Evolutionary conservation across 2,797 vertebrate genomes (phyloP).

Genomic region (Cynopterus sphinx): DNA sequence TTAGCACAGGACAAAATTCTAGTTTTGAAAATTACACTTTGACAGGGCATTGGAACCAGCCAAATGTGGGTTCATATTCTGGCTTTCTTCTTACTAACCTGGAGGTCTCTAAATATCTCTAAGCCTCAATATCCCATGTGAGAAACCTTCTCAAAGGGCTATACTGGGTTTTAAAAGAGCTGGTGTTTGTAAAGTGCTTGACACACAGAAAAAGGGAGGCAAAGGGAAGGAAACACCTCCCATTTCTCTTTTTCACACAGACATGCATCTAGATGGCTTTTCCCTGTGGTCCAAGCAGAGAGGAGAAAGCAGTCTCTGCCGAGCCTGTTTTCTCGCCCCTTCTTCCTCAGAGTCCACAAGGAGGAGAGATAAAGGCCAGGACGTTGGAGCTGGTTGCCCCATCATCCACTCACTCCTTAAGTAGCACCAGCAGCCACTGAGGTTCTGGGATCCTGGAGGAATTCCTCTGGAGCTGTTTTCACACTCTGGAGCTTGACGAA

Average conservation of each 20-base stretch:
- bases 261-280: fast-evolving
- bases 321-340: neutral
- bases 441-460: neutral
- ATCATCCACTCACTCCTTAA: neutral
- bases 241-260: neutral
- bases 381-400: neutral
- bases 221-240: neutral
- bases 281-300: neutral
- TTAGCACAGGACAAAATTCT: neutral
- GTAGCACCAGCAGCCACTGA: fast-evolving
- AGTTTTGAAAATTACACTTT: neutral
- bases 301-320: neutral
- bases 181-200: neutral
- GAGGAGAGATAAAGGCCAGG: neutral
- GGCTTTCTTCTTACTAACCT: neutral
- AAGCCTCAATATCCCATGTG: neutral
- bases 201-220: neutral
- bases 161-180: neutral
- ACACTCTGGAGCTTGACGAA: neutral
- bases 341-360: neutral
- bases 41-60: neutral
- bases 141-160: neutral
- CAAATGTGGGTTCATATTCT: neutral
- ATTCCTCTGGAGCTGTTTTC: neutral
- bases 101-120: neutral